A percentile compares a stretch with the other conserved stretches of the same genome.
Conservation (phyloP, 2,113 vertebrate genomes). For the Saccopteryx bilineata region DNA sequence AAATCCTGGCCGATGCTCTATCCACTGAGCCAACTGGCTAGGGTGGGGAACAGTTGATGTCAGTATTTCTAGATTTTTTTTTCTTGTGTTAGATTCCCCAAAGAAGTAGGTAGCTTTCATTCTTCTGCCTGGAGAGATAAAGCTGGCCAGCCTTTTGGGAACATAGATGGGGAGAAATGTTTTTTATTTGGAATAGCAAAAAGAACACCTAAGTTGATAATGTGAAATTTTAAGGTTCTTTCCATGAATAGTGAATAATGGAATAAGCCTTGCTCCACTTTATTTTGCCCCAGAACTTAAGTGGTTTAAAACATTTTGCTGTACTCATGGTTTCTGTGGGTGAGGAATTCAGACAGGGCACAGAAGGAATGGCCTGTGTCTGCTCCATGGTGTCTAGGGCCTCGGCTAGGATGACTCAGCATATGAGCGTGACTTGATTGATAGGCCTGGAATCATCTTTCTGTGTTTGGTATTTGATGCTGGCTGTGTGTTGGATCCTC, state of each 20-base stretch:
- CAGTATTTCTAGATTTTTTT: slow-evolving; percentile 28
- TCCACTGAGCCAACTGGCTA: too few relatives aligned
- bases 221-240: slow-evolving; percentile 13
- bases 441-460: background rate
- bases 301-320: background rate
- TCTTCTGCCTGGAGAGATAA: background rate
- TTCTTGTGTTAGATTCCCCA: background rate
- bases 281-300: background rate
- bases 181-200: slow-evolving; percentile 42
- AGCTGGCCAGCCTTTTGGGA: background rate
- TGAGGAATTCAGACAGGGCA: background rate
- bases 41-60: background rate
- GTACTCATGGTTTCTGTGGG: background rate
- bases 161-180: background rate
- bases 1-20: too few relatives aligned
- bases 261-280: slow-evolving; percentile 19
- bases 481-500: background rate
- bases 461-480: background rate
- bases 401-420: background rate
- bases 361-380: background rate
- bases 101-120: background rate
- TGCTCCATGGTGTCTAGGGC: background rate
- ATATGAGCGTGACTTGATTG: background rate
- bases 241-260: background rate
- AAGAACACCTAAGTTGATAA: background rate